Evolutionary conservation across 1,140 invertebrate species (phyloP).

Genomic region (Stegodyphus dumicola): DNA sequence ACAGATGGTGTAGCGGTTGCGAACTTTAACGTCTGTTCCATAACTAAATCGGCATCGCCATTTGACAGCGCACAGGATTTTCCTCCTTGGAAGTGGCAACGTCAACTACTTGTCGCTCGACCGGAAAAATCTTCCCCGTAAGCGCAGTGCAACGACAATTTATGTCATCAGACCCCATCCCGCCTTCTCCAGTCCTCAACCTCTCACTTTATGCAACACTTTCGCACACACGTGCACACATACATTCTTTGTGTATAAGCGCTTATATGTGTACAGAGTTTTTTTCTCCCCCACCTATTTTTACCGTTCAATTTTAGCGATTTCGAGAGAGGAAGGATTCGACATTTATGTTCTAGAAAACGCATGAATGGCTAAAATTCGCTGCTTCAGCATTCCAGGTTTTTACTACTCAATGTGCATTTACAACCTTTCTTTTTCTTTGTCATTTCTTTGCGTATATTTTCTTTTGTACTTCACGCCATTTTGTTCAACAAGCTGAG

Average conservation of each 20-base stretch:
- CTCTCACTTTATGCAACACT: not conserved
- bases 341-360: slow-evolving; percentile 25
- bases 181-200: not conserved
- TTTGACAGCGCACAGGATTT: slow-evolving; percentile 13
- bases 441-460: not conserved
- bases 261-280: not conserved
- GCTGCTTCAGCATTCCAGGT: slow-evolving; percentile 39
- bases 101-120: slow-evolving; percentile 46
- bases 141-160: slow-evolving; percentile 37
- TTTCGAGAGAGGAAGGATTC: not conserved
- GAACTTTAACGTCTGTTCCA: slow-evolving; percentile 23
- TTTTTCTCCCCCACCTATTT: not conserved
- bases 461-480: not conserved
- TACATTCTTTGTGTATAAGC: not conserved
- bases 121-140: slow-evolving; percentile 43
- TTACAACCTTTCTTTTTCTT: not conserved
- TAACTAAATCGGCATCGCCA: slow-evolving; percentile 39
- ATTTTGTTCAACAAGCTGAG: slow-evolving; percentile 16
- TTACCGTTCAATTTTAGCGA: slow-evolving; percentile 10
- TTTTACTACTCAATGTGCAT: slow-evolving; percentile 7
- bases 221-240: not conserved
- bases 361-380: slow-evolving; percentile 34
- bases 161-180: slow-evolving; percentile 36
- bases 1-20: not conserved
- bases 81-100: slow-evolving; percentile 10